Conservation (phyloP, 1,140 invertebrate genomes). For the Temnothorax nylanderi region DNA sequence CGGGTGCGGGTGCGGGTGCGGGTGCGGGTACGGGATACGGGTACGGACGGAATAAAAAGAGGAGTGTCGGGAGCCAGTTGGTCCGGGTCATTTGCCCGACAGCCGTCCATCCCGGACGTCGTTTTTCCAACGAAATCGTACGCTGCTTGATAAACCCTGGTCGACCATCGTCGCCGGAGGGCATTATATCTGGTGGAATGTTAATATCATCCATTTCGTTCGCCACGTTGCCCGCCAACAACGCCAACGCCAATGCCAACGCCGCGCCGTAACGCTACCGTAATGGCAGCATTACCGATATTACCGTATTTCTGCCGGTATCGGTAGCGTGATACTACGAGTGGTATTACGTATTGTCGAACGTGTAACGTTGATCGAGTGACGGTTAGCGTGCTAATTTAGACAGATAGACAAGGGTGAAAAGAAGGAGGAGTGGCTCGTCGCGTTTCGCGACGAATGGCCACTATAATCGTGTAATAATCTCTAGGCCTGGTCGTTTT, state of each 20-base stretch:
- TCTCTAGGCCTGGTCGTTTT: too few relatives aligned
- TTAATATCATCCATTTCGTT: background rate
- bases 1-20: too few relatives aligned
- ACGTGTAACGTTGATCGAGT: background rate
- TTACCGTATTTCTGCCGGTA: background rate
- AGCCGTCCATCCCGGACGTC: conserved; percentile 38
- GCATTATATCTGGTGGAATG: background rate
- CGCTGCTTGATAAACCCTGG: conserved; percentile 12
- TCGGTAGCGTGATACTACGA: background rate
- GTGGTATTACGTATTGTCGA: background rate
- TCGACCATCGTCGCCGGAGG: background rate
- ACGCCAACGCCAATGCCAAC: too few relatives aligned
- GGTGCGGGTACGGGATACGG: too few relatives aligned
- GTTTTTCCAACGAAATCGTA: conserved; percentile 20
- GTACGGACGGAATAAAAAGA: conserved; percentile 16
- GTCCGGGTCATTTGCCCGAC: conserved; percentile 44
- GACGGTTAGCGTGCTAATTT: background rate
- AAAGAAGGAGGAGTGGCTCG: background rate
- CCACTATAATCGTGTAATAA: too few relatives aligned
- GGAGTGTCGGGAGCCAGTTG: conserved; percentile 39
- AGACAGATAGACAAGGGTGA: background rate
- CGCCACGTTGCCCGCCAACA: background rate
- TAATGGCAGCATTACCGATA: background rate
- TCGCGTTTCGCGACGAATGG: too few relatives aligned
- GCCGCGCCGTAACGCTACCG: too few relatives aligned